Evolutionary conservation across 2,113 vertebrate genomes (phyloP), one percentile per base, ranked within the genome.

Genomic region (Emydocephalus ijimae): DNA sequence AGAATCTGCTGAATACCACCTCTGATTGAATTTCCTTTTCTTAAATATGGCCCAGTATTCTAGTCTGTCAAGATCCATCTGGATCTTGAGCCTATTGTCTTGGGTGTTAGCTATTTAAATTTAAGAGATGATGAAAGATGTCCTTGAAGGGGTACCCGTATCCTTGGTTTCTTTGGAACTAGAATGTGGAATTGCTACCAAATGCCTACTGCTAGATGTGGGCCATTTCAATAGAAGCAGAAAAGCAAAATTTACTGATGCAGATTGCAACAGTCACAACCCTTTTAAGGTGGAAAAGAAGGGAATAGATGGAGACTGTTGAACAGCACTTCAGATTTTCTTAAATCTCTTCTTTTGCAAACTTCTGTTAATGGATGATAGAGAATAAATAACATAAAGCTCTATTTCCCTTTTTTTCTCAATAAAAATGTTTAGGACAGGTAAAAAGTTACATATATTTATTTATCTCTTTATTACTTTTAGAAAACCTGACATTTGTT

Each of bases 401-500:
- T 18, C 43, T 55, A 43, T 86, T 48, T n/a, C 21, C 3, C 4
- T 5, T 34, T 14, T 50, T 43, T 69, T 43, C 11, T 39, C 69
- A 89, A 3, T 29, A 43, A 43, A 91, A n/a, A 94, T 90, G 50
- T 94, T 93, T 92, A 92, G 90, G 8, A 94, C 81, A 50, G 8
- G 1, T 34, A 20, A 21, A 39, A 81, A 81, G 34, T 29, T n/a
- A 69, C 12, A 39, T 81, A 88, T 93, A 93, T 50, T 96, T 18
- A 57, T 18, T 59, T 87, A 12, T 18, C 23, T 93, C 94, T 95
- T 1, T 93, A 93, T 96, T 43, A 93, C 9, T 94, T 94, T 50
- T 95, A 99, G 99, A 97, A 98, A 98, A 96, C 97, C 98, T 95
- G 99, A 99, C 55, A 98, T 99, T 93, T 98, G 97, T 93, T 97